phyloP scores from a whole-genome alignment of 2,797 vertebrate species.

The Cynodonichthys magdalenae region DNA sequence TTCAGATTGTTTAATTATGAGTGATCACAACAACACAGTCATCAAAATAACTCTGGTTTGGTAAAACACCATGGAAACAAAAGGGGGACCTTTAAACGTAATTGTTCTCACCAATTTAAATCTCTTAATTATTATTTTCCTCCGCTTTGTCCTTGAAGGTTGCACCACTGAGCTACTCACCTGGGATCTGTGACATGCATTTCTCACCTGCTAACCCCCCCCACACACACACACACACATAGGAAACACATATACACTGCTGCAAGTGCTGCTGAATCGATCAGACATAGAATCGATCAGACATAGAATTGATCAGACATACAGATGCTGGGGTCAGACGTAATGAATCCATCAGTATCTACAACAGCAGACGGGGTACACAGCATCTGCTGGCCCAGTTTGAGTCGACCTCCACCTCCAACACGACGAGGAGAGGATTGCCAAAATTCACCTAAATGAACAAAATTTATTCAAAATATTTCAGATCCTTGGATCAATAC shows the following conservation, averaged over 20 bases:
- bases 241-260: conserved; percentile 34
- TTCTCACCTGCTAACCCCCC: conserved; percentile 51
- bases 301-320: conserved; percentile 43
- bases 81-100: conserved; percentile 15
- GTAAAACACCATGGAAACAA: background rate
- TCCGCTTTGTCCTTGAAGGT: conserved; percentile 66
- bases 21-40: conserved; percentile 10
- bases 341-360: conserved; percentile 73
- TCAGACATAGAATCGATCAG: too few species aligned
- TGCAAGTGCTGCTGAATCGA: conserved; percentile 59
- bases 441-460: conserved; percentile 30
- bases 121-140: conserved; percentile 12
- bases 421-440: conserved; percentile 32
- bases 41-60: conserved; percentile 6
- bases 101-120: background rate
- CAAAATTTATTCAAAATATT: conserved; percentile 22
- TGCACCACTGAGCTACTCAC: conserved; percentile 32
- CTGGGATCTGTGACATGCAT: conserved; percentile 50
- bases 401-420: conserved; percentile 48
- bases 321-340: conserved; percentile 63
- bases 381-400: conserved; percentile 33
- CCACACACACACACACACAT: too few species aligned
- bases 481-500: too few species aligned
- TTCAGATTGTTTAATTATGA: conserved; percentile 21
- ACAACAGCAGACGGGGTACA: conserved; percentile 52